Evolutionary conservation across 2,113 vertebrate genomes (phyloP), one percentile per base, ranked within the genome.

Genomic region (Chaetodon trifascialis): DNA sequence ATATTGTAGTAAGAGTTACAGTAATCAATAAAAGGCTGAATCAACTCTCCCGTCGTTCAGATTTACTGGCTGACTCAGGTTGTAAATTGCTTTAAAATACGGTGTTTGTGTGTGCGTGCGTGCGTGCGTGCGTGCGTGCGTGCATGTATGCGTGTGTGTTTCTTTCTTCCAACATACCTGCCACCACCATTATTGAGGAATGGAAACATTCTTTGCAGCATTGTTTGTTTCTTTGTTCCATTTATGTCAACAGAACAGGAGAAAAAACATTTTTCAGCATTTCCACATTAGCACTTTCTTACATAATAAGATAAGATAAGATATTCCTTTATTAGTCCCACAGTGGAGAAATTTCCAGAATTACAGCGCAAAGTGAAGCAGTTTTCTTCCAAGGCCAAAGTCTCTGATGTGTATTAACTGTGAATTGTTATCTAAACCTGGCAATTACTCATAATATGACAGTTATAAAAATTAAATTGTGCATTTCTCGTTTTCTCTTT

Each of bases 21-120:
- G 58, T 65, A 82, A 82, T 88, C 74, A 60, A 83, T 85, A 82
- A 82, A 82, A 73, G 58, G 71, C 42, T 77, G 51, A 80, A 79
- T 83, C 38, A 81, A 69, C 51, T 40, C 16, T 1, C 10, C n/a
- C 21, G 2, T 46, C 7, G 40, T 36, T 47, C 38, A 55, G 19
- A 56, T 73, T 66, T 51, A 80, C 60, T 67, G 38, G 55, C 23
- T 16, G 78, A 47, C 63, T 69, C 44, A 21, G 16, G 34, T 54
- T 59, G 34, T 64, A 36, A 65, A 16, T 19, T 47, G 51, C n/a
- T 79, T 59, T 79, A 87, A 65, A 84, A 78, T 56, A 63, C 0
- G 4, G 4, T 46, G 16, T 25, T n/a, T 71, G n/a, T 19, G 42
- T 60, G 36, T 49, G 62, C 36, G 9, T 62, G 8, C 62, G 34